Conservation (phyloP, 2,113 vertebrate genomes). For the Clarias gariepinus region DNA sequence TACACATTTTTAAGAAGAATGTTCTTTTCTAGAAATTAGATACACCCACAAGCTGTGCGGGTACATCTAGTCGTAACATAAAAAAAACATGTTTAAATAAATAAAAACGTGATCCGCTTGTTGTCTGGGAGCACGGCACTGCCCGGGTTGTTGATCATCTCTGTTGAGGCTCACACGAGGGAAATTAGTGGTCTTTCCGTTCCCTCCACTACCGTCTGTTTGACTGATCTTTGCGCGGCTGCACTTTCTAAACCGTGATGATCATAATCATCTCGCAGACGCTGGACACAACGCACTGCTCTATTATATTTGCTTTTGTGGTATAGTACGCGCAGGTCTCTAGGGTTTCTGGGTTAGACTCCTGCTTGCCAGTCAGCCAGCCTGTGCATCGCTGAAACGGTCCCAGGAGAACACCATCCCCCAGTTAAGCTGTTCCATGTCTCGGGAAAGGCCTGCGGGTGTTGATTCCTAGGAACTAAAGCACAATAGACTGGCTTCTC, state of each 20-base stretch:
- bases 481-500: conserved; percentile 34
- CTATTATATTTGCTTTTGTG: conserved; percentile 44
- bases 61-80: not conserved
- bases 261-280: conserved; percentile 13
- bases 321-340: conserved; percentile 40
- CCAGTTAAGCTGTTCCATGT: conserved; percentile 55
- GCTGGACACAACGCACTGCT: conserved; percentile 14
- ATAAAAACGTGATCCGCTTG: not conserved
- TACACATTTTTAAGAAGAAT: not conserved
- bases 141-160: not conserved
- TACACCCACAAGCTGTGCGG: not conserved
- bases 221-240: conserved; percentile 20
- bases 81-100: not conserved
- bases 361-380: conserved; percentile 46
- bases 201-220: not conserved
- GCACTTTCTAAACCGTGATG: not conserved
- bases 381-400: conserved; percentile 53
- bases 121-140: not conserved
- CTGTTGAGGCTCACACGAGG: conserved; percentile 24
- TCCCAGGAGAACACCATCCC: conserved; percentile 54
- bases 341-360: conserved; percentile 46
- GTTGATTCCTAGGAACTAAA: conserved; percentile 46
- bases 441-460: conserved; percentile 53
- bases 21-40: not conserved
- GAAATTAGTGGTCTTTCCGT: conserved; percentile 13